Percentiles rank a stretch among this genome's conserved stretches.
Evolutionary conservation across 2,113 vertebrate genomes (phyloP).

Genomic region (Cisticola juncidis): DNA sequence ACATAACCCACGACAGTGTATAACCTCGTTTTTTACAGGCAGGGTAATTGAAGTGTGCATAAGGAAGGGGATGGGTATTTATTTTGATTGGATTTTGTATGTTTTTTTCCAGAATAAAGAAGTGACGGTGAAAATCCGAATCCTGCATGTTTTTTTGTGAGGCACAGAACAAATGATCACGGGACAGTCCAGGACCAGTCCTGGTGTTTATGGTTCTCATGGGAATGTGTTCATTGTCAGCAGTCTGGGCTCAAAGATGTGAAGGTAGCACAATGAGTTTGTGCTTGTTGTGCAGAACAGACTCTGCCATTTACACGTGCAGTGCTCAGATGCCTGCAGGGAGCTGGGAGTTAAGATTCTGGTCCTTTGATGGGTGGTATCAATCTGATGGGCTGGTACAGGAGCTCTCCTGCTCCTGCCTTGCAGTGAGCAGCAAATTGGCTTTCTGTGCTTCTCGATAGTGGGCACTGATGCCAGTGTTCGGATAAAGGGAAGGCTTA

Average conservation of each 20-base stretch:
- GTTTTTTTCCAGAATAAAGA: background rate
- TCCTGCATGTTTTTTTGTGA: background rate
- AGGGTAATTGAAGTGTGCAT: background rate
- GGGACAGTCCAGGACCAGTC: background rate
- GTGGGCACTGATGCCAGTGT: background rate
- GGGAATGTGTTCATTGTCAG: background rate
- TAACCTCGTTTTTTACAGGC: background rate
- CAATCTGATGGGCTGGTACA: fast-evolving
- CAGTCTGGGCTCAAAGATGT: background rate
- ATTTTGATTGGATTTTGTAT: background rate
- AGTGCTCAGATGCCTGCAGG: fast-evolving
- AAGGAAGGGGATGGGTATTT: background rate
- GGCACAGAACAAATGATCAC: fast-evolving
- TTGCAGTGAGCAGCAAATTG: fast-evolving
- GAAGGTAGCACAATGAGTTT: background rate
- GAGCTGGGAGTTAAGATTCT: background rate
- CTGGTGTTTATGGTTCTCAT: background rate
- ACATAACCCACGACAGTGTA: too few relatives aligned
- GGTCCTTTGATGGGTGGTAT: fast-evolving
- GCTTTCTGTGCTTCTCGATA: fast-evolving
- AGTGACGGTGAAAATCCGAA: background rate
- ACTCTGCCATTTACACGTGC: fast-evolving
- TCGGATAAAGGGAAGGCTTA: background rate
- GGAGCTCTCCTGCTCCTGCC: background rate
- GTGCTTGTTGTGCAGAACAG: fast-evolving